Conservation (phyloP, 2,888 invertebrate genomes). For the Lycaena phlaeas region DNA sequence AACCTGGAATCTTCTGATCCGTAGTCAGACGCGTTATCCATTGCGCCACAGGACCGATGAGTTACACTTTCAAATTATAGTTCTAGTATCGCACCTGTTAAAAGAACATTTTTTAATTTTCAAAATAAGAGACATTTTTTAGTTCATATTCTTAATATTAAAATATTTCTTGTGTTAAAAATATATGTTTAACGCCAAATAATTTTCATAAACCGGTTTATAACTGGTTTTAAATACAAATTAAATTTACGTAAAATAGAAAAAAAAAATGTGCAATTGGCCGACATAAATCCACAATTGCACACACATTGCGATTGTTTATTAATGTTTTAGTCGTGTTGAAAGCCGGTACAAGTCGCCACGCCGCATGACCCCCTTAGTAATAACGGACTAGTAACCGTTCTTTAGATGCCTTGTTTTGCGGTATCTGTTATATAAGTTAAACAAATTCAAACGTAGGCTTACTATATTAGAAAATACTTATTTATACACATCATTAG, state of each 20-base stretch:
- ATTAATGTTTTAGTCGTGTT: slow-evolving; percentile 40
- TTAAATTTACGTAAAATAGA: background rate
- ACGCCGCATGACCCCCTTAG: slow-evolving; percentile 53
- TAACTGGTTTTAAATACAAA: too few relatives aligned
- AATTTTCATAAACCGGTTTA: too few relatives aligned
- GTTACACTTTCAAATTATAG: too few relatives aligned
- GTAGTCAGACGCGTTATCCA: slow-evolving; percentile 81
- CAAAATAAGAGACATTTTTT: too few relatives aligned
- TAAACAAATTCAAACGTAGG: slow-evolving; percentile 16
- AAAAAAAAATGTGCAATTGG: background rate
- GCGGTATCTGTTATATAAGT: slow-evolving; percentile 30
- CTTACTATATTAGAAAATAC: background rate
- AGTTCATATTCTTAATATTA: too few relatives aligned
- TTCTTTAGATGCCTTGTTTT: slow-evolving; percentile 27
- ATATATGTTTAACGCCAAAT: too few relatives aligned
- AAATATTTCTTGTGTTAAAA: too few relatives aligned
- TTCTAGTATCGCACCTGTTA: too few relatives aligned
- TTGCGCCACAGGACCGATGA: slow-evolving; percentile 70
- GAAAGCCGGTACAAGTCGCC: slow-evolving; percentile 62
- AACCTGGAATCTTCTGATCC: slow-evolving; percentile 79
- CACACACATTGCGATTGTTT: slow-evolving; percentile 18
- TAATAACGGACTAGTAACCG: slow-evolving; percentile 45
- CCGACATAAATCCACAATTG: slow-evolving; percentile 15
- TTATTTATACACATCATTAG: too few relatives aligned
- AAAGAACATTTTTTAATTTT: too few relatives aligned